Base-by-base conservation (phyloP, 2,113 vertebrate species). In the Dipodomys ordii region DNA sequence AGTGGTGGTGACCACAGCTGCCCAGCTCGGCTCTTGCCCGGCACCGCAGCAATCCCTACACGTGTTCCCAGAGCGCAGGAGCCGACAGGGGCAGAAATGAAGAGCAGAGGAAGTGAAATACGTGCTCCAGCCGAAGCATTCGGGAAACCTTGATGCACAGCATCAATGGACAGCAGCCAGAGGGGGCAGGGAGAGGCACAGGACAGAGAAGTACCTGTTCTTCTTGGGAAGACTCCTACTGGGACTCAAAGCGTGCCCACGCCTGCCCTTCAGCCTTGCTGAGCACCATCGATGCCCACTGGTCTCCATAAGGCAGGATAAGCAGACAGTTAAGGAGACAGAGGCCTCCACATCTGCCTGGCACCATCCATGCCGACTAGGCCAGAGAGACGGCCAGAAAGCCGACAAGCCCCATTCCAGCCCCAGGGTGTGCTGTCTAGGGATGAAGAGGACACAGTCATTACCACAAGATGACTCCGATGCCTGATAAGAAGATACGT, bases 11-110 rank as follows among this genome's bases (percentile, higher is more conserved):
- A 84, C 53, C 4, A 16, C 25, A 32, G 87, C 46, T 32, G 60
- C 65, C 68, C 9, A 60, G 62, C 83, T 92, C 92, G 85, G 82
- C 49, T 68, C 74, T 89, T 92, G 85, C 87, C 60, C 3, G 84
- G 28, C 10, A 27, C 18, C 57, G 57, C 90, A 90, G 79, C 71
- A 87, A 67, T 16, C 39, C 62, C 44, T 80, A 9, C 30, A 6
- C 86, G 65, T 28, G 30, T 87, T 92, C 71, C 90, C n/a, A 60
- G 46, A 39, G 69, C 35, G 78, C 16, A 25, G 60, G 39, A 90
- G 53, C 1, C 1, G 73, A 73, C 46, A 57, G 7, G 0, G 60
- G 67, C 60, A 39, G 81, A 64, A 60, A 32, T 46, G 57, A 83
- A 86, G 23, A 25, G 27, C 23, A 1, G 13, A 57, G 15, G 53